phyloP scores from a whole-genome alignment of 2,113 vertebrate genomes.

The Tenrec ecaudatus region DNA sequence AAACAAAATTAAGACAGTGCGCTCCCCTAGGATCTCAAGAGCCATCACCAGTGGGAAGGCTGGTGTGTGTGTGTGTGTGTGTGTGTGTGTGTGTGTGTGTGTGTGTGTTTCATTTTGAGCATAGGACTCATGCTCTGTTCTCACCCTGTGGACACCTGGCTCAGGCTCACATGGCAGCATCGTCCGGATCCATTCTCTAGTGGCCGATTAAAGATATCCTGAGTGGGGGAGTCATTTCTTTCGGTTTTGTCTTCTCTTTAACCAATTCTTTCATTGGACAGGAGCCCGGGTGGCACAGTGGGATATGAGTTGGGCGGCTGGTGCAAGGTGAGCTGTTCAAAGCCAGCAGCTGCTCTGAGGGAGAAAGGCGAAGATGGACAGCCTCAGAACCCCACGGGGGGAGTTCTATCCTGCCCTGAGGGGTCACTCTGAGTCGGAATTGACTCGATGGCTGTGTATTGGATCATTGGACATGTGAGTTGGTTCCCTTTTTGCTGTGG shows the following conservation, averaged over 20 bases:
- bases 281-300: too few relatives aligned
- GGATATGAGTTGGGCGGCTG: too few relatives aligned
- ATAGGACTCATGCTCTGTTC: rapidly evolving
- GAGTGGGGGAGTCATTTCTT: not conserved
- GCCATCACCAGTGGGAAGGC: rapidly evolving
- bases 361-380: too few relatives aligned
- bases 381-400: too few relatives aligned
- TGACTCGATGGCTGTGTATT: too few relatives aligned
- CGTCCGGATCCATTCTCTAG: not conserved
- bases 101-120: not conserved
- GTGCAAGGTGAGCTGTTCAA: too few relatives aligned
- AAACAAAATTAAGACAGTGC: constrained; percentile 4
- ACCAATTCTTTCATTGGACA: not conserved
- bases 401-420: too few relatives aligned
- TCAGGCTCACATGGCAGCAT: not conserved
- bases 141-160: too few relatives aligned
- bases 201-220: not conserved
- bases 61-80: too few relatives aligned
- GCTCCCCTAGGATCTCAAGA: not conserved
- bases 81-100: too few relatives aligned
- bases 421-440: too few relatives aligned
- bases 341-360: too few relatives aligned
- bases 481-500: not conserved
- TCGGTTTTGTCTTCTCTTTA: not conserved
- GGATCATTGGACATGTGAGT: not conserved